Evolutionary conservation across 2,113 vertebrate genomes (phyloP).

Genomic region (Litocranius walleri): DNA sequence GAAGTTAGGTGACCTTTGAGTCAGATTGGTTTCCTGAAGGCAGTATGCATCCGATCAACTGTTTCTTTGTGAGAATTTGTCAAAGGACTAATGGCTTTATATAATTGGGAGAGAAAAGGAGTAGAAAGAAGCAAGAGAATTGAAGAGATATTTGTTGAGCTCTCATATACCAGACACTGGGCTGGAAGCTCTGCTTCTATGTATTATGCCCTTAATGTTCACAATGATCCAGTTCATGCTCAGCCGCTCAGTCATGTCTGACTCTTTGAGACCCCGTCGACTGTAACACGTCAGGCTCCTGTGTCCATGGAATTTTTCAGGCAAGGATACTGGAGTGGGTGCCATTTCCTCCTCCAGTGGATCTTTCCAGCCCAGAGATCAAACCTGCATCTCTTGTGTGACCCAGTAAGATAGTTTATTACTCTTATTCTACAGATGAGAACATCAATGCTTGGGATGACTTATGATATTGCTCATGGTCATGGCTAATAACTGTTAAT

Average conservation of each 20-base stretch:
- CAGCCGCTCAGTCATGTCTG: background rate
- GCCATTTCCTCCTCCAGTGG: background rate
- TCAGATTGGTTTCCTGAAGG: background rate
- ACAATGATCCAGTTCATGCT: background rate
- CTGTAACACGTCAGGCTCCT: background rate
- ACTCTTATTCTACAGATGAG: background rate
- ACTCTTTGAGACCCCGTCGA: background rate
- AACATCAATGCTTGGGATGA: background rate
- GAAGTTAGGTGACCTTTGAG: background rate
- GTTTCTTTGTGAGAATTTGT: slow-evolving; percentile 11
- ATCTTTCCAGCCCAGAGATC: background rate
- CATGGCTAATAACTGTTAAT: background rate
- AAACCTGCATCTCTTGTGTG: background rate
- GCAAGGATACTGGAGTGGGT: background rate
- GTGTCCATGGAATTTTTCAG: background rate
- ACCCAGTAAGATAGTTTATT: background rate
- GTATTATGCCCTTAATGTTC: background rate
- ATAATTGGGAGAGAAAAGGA: background rate
- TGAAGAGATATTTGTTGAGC: background rate
- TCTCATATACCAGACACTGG: background rate
- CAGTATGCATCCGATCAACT: background rate
- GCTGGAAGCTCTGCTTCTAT: background rate
- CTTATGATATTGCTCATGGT: background rate
- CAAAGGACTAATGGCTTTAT: background rate
- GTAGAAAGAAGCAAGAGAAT: background rate